These are phyloP conservation scores for Stramonita haemastoma DNA, from an alignment of 2,888 invertebrate species.

Conservation along the genomic window DNA sequence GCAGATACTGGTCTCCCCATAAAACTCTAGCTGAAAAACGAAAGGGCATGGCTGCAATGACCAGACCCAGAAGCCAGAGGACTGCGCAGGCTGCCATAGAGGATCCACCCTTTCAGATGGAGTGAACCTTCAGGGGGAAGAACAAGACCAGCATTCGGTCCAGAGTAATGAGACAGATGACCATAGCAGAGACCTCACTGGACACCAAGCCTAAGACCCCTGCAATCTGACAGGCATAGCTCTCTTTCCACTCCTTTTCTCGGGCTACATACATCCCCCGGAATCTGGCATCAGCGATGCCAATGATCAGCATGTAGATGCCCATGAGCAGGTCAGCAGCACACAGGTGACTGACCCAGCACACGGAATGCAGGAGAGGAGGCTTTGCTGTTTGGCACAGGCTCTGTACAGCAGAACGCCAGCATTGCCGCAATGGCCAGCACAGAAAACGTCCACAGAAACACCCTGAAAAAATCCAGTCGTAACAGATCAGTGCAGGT, in stretches of 20 bases:
- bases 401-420: conserved; percentile 41
- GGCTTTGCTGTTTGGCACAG: not conserved
- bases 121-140: conserved; percentile 78
- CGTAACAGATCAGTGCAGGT: conserved; percentile 40
- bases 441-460: conserved; percentile 34
- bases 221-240: conserved; percentile 55
- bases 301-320: conserved; percentile 59
- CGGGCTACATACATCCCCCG: conserved; percentile 57
- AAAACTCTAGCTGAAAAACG: conserved; percentile 61
- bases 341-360: conserved; percentile 46
- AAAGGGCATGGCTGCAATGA: conserved; percentile 60
- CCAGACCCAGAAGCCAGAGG: conserved; percentile 65
- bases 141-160: conserved; percentile 83
- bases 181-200: conserved; percentile 82
- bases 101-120: conserved; percentile 56
- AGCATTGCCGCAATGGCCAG: conserved; percentile 39
- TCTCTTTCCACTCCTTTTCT: conserved; percentile 58
- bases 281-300: conserved; percentile 56
- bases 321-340: conserved; percentile 56
- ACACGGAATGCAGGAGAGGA: conserved; percentile 23
- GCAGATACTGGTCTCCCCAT: conserved; percentile 70
- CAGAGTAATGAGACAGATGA: conserved; percentile 82
- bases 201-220: conserved; percentile 73
- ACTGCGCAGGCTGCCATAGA: conserved; percentile 56
- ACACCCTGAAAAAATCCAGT: conserved; percentile 28